Conservation (phyloP, 2,888 invertebrate species). For the Acleris laterana region DNA sequence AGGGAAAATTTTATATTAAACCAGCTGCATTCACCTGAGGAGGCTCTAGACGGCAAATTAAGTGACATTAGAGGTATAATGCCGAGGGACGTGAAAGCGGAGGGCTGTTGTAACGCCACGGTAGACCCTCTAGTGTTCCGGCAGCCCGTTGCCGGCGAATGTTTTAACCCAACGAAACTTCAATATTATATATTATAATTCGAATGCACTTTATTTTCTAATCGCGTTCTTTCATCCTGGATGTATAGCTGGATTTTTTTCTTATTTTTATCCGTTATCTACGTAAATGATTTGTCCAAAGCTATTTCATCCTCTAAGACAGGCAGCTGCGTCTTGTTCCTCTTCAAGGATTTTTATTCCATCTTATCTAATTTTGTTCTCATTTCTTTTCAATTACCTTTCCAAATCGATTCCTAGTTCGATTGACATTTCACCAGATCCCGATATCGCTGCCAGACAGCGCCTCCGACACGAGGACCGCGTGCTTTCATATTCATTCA, state of each 20-base stretch:
- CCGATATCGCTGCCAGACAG: neutral
- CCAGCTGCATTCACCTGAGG: constrained; percentile 80
- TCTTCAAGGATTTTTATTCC: constrained; percentile 55
- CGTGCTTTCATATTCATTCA: constrained; percentile 11
- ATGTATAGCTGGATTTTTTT: neutral
- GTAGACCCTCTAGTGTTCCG: constrained; percentile 59
- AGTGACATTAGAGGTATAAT: constrained; percentile 82
- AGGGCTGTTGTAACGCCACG: constrained; percentile 73
- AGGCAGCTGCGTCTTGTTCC: constrained; percentile 63
- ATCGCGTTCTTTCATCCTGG: no score
- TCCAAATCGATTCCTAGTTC: constrained; percentile 35
- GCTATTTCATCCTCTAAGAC: constrained; percentile 49
- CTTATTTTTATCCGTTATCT: neutral
- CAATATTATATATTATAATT: constrained; percentile 1
- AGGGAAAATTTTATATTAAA: constrained; percentile 79
- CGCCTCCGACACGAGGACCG: constrained; percentile 3
- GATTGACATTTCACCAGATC: constrained; percentile 19
- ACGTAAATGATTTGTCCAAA: constrained; percentile 44
- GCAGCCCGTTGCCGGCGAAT: constrained; percentile 36
- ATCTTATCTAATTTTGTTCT: constrained; percentile 63
- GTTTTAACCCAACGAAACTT: neutral
- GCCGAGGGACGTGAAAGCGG: constrained; percentile 73
- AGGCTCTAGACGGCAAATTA: constrained; percentile 82
- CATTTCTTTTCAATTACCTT: constrained; percentile 62
- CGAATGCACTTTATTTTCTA: no score